phyloP scores from a whole-genome alignment of 2,113 vertebrate genomes.

The Sapajus apella region DNA sequence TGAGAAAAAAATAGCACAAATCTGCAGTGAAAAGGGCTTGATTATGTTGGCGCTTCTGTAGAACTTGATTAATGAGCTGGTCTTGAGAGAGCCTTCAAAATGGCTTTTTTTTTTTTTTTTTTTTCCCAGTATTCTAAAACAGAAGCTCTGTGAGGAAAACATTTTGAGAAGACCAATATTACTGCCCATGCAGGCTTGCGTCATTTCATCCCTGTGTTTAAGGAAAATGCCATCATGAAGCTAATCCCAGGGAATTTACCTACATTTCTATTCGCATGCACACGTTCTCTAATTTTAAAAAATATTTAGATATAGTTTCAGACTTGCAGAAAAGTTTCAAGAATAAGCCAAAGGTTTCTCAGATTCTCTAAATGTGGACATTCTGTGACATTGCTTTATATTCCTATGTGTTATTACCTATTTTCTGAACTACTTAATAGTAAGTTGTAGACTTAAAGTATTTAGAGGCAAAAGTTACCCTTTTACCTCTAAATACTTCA shows the following conservation, averaged over 20 bases:
- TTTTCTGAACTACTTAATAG: neutral
- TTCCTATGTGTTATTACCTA: neutral
- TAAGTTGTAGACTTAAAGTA: neutral
- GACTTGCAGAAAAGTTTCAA: neutral
- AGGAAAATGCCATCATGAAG: neutral
- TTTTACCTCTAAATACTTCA: slow-evolving; percentile 3
- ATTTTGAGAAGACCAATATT: neutral
- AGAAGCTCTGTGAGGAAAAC: neutral
- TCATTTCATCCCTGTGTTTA: neutral
- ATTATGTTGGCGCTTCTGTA: neutral
- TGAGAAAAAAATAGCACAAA: neutral
- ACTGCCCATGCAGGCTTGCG: neutral
- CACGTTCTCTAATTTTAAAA: neutral
- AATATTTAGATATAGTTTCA: neutral
- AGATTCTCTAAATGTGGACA: neutral
- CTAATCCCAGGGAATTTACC: neutral
- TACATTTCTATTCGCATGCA: neutral
- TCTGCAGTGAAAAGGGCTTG: neutral
- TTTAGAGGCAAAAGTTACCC: too few relatives aligned
- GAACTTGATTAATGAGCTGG: slow-evolving; percentile 41
- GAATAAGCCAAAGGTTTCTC: neutral
- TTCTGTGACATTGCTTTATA: neutral
- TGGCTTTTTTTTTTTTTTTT: neutral
- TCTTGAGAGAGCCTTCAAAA: neutral
- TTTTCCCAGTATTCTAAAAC: neutral